These are phyloP conservation scores for Papilio polytes DNA, from an alignment of 1,140 invertebrate species.

Conservation along the genomic window DNA sequence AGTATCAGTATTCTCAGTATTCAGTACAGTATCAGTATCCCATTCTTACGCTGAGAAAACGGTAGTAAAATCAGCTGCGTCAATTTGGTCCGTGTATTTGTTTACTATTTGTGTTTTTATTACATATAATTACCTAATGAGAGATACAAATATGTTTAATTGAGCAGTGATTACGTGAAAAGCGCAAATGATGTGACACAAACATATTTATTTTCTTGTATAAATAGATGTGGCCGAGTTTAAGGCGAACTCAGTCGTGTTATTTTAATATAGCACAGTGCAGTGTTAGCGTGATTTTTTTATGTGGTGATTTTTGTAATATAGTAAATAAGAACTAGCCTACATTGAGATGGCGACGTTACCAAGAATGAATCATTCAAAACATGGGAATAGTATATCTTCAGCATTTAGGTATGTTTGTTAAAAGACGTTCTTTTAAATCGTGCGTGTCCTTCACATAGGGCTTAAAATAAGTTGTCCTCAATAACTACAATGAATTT, in stretches of 20 bases:
- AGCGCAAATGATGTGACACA: slow-evolving; percentile 29
- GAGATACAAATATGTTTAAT: neutral
- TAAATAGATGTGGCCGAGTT: slow-evolving; percentile 48
- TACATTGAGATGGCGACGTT: slow-evolving; percentile 71
- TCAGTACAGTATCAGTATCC: slow-evolving; percentile 42
- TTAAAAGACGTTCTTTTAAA: slow-evolving; percentile 18
- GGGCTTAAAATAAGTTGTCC: neutral
- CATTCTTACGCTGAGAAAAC: slow-evolving; percentile 47
- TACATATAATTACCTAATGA: slow-evolving; percentile 1
- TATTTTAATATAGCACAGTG: slow-evolving; percentile 49
- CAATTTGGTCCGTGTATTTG: slow-evolving; percentile 51
- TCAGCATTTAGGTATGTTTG: slow-evolving; percentile 71
- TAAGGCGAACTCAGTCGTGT: slow-evolving; percentile 50
- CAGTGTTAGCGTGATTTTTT: slow-evolving; percentile 41
- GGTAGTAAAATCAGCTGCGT: slow-evolving; percentile 44
- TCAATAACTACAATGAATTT: neutral
- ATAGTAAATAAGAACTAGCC: slow-evolving; percentile 39
- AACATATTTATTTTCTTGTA: slow-evolving; percentile 41
- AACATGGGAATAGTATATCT: slow-evolving; percentile 63
- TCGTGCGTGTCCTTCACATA: neutral
- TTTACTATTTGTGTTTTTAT: slow-evolving; percentile 45
- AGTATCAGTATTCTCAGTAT: slow-evolving; percentile 43
- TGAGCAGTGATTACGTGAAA: neutral
- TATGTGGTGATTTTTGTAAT: slow-evolving; percentile 29
- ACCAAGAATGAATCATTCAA: slow-evolving; percentile 71